Conservation (phyloP, 2,888 invertebrate species). For the Harpalus rubripes region DNA sequence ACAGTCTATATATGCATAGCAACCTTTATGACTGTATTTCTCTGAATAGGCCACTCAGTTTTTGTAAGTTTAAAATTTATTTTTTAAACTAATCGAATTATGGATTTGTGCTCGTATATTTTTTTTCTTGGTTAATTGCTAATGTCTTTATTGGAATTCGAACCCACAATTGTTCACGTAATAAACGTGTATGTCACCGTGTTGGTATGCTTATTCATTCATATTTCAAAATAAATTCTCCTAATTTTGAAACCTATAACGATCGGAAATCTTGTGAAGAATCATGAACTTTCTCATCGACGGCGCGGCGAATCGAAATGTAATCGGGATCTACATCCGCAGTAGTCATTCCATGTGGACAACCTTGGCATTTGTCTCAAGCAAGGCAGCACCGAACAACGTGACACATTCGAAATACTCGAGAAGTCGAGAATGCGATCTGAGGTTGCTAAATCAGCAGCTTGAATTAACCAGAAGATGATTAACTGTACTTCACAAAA, state of each 20-base stretch:
- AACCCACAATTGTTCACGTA: too few relatives aligned
- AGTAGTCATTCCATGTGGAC: conserved; percentile 25
- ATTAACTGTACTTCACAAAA: background rate
- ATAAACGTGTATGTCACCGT: background rate
- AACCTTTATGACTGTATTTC: too few relatives aligned
- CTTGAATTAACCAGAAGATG: background rate
- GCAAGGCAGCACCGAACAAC: background rate
- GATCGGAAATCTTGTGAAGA: conserved; percentile 5
- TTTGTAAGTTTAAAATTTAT: too few relatives aligned
- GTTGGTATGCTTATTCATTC: background rate
- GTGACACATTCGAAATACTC: conserved; percentile 41
- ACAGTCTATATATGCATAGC: too few relatives aligned
- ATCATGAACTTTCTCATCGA: conserved; percentile 25
- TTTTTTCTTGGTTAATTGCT: too few relatives aligned
- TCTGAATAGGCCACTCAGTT: too few relatives aligned
- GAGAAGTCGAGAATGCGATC: conserved; percentile 6
- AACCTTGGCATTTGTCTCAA: conserved; percentile 42
- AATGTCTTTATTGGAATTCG: too few relatives aligned
- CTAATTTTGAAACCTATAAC: background rate
- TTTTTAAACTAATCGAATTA: too few relatives aligned
- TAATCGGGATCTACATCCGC: conserved; percentile 16
- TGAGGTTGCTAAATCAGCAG: background rate
- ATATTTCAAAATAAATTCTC: background rate
- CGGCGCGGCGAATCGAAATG: background rate
- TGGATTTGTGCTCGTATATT: too few relatives aligned